Evolutionary conservation across 2,888 invertebrate genomes (phyloP).

Genomic region (Emmelina monodactyla): DNA sequence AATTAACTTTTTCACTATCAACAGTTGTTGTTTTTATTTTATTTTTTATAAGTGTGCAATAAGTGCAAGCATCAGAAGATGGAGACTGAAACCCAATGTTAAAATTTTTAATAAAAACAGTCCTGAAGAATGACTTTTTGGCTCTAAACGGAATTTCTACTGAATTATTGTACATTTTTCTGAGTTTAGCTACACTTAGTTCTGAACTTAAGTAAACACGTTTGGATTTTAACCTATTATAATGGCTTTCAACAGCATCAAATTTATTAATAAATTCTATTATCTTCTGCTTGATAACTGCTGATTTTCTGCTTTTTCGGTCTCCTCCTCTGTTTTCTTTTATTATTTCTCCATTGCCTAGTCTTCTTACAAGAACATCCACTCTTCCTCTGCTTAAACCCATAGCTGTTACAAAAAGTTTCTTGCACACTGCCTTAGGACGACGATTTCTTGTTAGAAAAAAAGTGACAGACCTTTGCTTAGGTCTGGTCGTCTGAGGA

Average conservation of each 20-base stretch:
- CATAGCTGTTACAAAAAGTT: slow-evolving; percentile 1
- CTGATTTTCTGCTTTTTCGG: slow-evolving; percentile 4
- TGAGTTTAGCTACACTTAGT: slow-evolving; percentile 4
- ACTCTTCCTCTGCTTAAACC: slow-evolving; percentile 2
- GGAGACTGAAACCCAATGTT: slow-evolving; percentile 12
- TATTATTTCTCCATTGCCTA: slow-evolving; percentile 6
- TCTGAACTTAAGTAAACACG: slow-evolving; percentile 9
- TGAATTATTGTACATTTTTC: slow-evolving; percentile 1
- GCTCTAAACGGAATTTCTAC: slow-evolving; percentile 3
- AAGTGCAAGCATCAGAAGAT: slow-evolving; percentile 10
- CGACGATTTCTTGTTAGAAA: slow-evolving; percentile 1
- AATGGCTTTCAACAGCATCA: slow-evolving; percentile 9
- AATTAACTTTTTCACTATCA: slow-evolving; percentile 2
- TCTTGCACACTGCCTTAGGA: slow-evolving; percentile 3
- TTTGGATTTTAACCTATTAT: slow-evolving; percentile 8
- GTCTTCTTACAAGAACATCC: not conserved
- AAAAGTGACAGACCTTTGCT: slow-evolving; percentile 1
- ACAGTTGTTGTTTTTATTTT: slow-evolving; percentile 8
- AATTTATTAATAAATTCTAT: slow-evolving; percentile 6
- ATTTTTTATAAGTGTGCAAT: slow-evolving; percentile 10
- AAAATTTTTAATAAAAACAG: slow-evolving; percentile 9
- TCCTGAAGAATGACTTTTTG: slow-evolving; percentile 7
- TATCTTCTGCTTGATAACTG: slow-evolving; percentile 6
- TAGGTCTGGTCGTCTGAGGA: slow-evolving; percentile 1
- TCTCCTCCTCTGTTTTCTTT: slow-evolving; percentile 9